Base-by-base conservation (phyloP, 1,140 invertebrate genomes). In the Coelopa frigida region DNA sequence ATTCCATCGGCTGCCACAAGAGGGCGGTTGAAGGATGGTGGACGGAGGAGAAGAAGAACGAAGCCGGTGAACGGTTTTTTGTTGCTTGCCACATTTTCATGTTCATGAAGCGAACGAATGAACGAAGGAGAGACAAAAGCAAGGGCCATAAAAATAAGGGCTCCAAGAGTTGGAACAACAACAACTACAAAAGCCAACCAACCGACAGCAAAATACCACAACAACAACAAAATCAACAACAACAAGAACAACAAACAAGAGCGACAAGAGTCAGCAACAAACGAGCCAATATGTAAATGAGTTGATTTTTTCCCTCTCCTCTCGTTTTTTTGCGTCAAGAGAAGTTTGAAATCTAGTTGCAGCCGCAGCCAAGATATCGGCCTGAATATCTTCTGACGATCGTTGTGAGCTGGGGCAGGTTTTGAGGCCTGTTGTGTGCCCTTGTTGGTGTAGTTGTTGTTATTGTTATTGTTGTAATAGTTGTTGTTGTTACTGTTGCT, bases 261-360 rank as follows among this genome's bases (percentile, higher is more conserved):
- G 20, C 33, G 29, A 43, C 41, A 43, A 43, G 41, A 26, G 41
- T 43, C n/a, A n/a, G 41, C 33, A 43, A 31, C 41, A 43, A 43
- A 43, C 41, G 41, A 43, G 41, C 41, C 41, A 43, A 43, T 26
- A 43, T 43, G 41, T 31, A 43, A 43, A 43, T 43, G 41, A 43
- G 41, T 31, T 26, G 27, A 5, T 21, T 21, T 10, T 42, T 22
- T 26, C 20, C 7, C 39, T 24, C n/a, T n/a, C n/a, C n/a, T n/a
- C n/a, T n/a, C n/a, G n/a, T n/a, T n/a, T n/a, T n/a, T n/a, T n/a
- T n/a, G n/a, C n/a, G n/a, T n/a, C n/a, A n/a, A n/a, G n/a, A n/a
- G n/a, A n/a, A n/a, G n/a, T n/a, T n/a, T n/a, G n/a, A 14, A 31
- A 42, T 26, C 26, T 21, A 42, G 40, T 42, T 29, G 26, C 23